phyloP scores from a whole-genome alignment of 2,888 invertebrate species.

The Campopleginae sp. region DNA sequence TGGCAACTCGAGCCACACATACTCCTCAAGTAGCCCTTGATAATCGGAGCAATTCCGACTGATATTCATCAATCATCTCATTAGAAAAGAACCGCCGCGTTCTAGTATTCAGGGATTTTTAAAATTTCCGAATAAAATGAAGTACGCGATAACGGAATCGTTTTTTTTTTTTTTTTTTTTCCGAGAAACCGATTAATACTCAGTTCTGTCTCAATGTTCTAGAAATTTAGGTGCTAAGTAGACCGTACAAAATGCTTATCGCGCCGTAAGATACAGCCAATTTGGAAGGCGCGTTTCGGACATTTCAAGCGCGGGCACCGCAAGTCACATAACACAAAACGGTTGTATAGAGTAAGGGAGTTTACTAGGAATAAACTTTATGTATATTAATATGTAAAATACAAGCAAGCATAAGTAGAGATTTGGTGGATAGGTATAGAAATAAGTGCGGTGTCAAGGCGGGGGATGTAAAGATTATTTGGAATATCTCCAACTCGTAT shows the following conservation, averaged over 20 bases:
- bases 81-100: background rate
- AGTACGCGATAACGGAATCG: background rate
- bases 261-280: background rate
- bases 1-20: too few relatives aligned
- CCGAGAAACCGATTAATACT: background rate
- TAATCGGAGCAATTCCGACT: background rate
- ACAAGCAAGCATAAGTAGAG: background rate
- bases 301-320: slow-evolving; percentile 50
- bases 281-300: slow-evolving; percentile 16
- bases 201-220: background rate
- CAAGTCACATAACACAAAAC: slow-evolving; percentile 52
- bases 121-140: background rate
- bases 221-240: background rate
- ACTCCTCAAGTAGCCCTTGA: background rate
- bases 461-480: slow-evolving; percentile 57
- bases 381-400: slow-evolving; percentile 24
- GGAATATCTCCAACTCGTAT: slow-evolving; percentile 64
- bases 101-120: background rate
- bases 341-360: slow-evolving; percentile 48
- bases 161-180: too few relatives aligned
- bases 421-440: background rate
- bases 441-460: background rate
- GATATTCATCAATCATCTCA: background rate
- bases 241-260: background rate
- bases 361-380: slow-evolving; percentile 11